A percentile compares a stretch with the other conserved stretches of the same genome.
phyloP scores from a whole-genome alignment of 2,797 vertebrate species.

The Siniperca obscura region DNA sequence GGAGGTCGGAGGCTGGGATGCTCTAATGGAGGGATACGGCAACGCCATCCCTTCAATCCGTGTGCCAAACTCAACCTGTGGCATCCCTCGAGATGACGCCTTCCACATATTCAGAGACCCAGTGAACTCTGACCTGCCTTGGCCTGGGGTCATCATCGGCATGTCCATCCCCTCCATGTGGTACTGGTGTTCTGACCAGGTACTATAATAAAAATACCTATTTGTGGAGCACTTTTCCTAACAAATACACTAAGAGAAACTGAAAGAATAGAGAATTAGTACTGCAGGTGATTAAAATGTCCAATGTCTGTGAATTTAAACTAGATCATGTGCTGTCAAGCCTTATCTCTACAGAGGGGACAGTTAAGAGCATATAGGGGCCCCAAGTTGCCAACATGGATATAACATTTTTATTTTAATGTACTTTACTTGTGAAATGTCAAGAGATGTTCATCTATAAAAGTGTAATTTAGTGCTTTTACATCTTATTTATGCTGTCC shows the following conservation, averaged over 20 bases:
- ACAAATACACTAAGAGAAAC: not conserved
- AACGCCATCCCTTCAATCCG: conserved; percentile 87
- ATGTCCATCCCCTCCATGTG: conserved; percentile 96
- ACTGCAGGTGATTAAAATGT: not conserved
- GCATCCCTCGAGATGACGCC: conserved; percentile 91
- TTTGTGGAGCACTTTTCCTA: not conserved
- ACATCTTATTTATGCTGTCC: conserved; percentile 10
- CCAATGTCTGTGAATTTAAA: not conserved
- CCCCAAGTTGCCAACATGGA: not conserved
- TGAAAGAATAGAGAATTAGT: not conserved
- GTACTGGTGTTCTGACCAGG: conserved; percentile 99
- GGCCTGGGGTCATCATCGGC: conserved; percentile 94
- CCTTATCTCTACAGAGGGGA: not conserved
- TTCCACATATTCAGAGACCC: conserved; percentile 96
- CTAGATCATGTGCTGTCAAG: not conserved
- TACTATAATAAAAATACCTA: conserved; percentile 52
- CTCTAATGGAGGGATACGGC: conserved; percentile 87
- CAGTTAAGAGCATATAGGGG: too few relatives aligned
- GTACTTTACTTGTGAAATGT: not conserved
- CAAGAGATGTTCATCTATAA: conserved; percentile 5
- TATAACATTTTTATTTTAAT: too few relatives aligned
- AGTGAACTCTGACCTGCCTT: conserved; percentile 93
- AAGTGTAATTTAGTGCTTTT: not conserved
- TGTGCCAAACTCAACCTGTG: conserved; percentile 91
- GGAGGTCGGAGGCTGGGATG: conserved; percentile 90